A percentile compares a stretch with the other conserved stretches of the same genome.
Conservation (phyloP, 2,888 invertebrate species). For the Chromoteleia sp. region DNA sequence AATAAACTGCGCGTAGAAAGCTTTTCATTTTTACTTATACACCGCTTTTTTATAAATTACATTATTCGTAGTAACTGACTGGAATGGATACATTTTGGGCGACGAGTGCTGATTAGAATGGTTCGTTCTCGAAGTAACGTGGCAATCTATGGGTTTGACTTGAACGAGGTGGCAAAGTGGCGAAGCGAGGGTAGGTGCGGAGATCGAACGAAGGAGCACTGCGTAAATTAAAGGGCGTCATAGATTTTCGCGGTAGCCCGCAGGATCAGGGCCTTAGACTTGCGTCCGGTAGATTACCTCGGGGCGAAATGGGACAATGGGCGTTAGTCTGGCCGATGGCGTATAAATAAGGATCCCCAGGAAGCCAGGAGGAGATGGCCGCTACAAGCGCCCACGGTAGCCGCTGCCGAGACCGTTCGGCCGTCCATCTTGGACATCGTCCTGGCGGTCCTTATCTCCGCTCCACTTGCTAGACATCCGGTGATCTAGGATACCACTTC, state of each 20-base stretch:
- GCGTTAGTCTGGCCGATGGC: slow-evolving; percentile 83
- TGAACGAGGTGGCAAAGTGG: slow-evolving; percentile 57
- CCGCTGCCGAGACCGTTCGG: slow-evolving; percentile 82
- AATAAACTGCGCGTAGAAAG: background rate
- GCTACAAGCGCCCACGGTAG: slow-evolving; percentile 76
- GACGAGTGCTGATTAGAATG: slow-evolving; percentile 55
- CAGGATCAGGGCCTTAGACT: slow-evolving; percentile 85
- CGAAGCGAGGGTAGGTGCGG: background rate
- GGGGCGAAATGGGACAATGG: slow-evolving; percentile 84
- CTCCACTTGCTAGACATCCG: slow-evolving; percentile 83
- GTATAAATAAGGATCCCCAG: slow-evolving; percentile 84
- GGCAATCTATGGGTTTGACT: slow-evolving; percentile 61
- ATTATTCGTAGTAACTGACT: slow-evolving; percentile 20
- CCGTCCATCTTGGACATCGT: slow-evolving; percentile 85
- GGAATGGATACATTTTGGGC: slow-evolving; percentile 39
- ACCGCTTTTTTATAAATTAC: background rate
- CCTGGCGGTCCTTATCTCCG: slow-evolving; percentile 85
- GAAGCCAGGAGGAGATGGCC: slow-evolving; percentile 80
- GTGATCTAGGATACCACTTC: slow-evolving; percentile 84
- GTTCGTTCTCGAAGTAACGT: slow-evolving; percentile 42
- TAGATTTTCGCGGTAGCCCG: slow-evolving; percentile 84
- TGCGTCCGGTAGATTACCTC: slow-evolving; percentile 85
- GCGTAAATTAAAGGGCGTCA: slow-evolving; percentile 84
- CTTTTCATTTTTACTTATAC: background rate
- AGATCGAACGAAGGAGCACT: slow-evolving; percentile 71